phyloP scores from a whole-genome alignment of 1,140 invertebrate species.

The Chironomus tepperi region DNA sequence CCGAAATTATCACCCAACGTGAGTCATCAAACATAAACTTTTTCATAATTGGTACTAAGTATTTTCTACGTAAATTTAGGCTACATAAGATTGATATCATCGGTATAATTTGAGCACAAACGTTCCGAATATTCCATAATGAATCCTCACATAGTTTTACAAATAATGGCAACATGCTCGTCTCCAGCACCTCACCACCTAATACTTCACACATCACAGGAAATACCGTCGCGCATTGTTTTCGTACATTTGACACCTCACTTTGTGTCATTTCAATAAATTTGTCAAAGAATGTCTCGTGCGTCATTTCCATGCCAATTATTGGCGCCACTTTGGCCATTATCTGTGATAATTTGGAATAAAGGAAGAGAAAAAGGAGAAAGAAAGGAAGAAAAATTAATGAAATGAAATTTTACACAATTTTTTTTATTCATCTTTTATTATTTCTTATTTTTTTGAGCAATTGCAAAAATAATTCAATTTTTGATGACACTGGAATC shows the following conservation, averaged over 20 bases:
- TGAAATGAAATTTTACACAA: not conserved
- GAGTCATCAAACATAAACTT: slow-evolving; percentile 25
- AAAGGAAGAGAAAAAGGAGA: not conserved
- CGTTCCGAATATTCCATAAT: slow-evolving; percentile 25
- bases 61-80: slow-evolving; percentile 12
- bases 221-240: slow-evolving; percentile 16
- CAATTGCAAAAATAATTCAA: not conserved
- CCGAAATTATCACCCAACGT: slow-evolving; percentile 21
- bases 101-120: slow-evolving; percentile 21
- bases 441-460: not conserved
- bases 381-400: not conserved
- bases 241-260: slow-evolving; percentile 23
- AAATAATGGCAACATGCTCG: slow-evolving; percentile 25
- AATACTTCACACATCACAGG: slow-evolving; percentile 25
- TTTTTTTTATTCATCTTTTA: not conserved
- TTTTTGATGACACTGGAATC: slow-evolving; percentile 21
- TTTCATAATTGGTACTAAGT: slow-evolving; percentile 17
- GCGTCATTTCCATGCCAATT: slow-evolving; percentile 23
- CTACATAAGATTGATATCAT: slow-evolving; percentile 25
- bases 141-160: slow-evolving; percentile 24
- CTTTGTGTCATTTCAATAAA: slow-evolving; percentile 24
- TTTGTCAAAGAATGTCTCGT: slow-evolving; percentile 13
- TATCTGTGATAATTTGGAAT: slow-evolving; percentile 11
- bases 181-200: not conserved
- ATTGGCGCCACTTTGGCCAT: slow-evolving; percentile 25